Conservation (phyloP, 2,888 invertebrate species). For the Volucella bombylans region DNA sequence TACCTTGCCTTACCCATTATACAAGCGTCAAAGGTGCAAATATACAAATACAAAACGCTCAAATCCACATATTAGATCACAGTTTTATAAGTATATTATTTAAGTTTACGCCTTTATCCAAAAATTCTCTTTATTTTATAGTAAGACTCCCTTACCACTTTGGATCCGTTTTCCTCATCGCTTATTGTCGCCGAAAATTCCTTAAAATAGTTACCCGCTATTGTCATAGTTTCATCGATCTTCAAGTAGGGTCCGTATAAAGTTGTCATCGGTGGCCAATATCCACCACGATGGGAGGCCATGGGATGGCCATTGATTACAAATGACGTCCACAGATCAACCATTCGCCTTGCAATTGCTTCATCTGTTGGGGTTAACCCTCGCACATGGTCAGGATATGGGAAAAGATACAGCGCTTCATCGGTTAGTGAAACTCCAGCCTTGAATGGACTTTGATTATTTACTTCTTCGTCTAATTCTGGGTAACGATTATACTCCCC, state of each 20-base stretch:
- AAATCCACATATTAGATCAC: too few species aligned
- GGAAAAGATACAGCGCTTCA: slow-evolving; percentile 85
- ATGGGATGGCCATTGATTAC: slow-evolving; percentile 80
- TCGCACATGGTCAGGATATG: slow-evolving; percentile 80
- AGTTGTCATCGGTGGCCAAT: slow-evolving; percentile 81
- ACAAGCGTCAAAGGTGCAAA: too few species aligned
- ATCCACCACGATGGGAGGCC: slow-evolving; percentile 77
- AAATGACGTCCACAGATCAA: slow-evolving; percentile 82
- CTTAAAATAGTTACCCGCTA: slow-evolving; percentile 80
- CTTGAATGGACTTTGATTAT: slow-evolving; percentile 81
- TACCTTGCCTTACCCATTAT: too few species aligned
- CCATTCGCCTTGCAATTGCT: slow-evolving; percentile 82
- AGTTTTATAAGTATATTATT: too few species aligned
- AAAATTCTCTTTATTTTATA: slow-evolving; percentile 29
- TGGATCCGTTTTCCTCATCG: slow-evolving; percentile 76
- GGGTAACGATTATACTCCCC: slow-evolving; percentile 82
- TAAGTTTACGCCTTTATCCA: background rate
- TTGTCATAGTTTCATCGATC: slow-evolving; percentile 79
- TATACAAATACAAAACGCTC: too few species aligned
- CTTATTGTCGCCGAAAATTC: slow-evolving; percentile 80
- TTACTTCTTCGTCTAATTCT: slow-evolving; percentile 81
- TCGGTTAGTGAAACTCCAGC: slow-evolving; percentile 85
- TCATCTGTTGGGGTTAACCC: slow-evolving; percentile 80
- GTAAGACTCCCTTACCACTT: slow-evolving; percentile 49
- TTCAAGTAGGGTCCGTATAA: slow-evolving; percentile 82